Evolutionary conservation across 2,888 invertebrate species (phyloP), one percentile per base, ranked within the genome.

Genomic region (Beris morrisii): DNA sequence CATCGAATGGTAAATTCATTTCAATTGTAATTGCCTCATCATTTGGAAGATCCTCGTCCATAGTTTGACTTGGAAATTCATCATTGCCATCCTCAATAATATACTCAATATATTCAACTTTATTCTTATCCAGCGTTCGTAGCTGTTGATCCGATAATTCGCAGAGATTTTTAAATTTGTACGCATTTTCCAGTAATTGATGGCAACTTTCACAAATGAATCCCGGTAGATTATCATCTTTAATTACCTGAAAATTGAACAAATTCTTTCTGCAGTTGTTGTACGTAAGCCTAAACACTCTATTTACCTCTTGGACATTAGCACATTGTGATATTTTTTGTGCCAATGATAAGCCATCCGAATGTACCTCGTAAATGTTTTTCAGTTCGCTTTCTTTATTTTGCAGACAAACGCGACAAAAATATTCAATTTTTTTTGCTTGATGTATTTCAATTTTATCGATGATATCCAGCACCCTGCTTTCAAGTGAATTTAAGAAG

Each of bases 181-280:
- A 69, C 0, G 71, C 70, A 57, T 54, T 66, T 59, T 71, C 70
- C 4, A 71, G 9, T 31, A 71, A 52, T 30, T 61, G 52, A n/a
- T 67, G 57, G 32, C 71, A 71, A 50, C 6, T 59, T 53, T 64
- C 64, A 44, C 71, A 71, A 45, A 71, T 69, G 38, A 58, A 64
- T 53, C 69, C 68, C 1, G 71, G 69, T 12, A 68, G 63, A 15
- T 66, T 68, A 65, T 71, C 71, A 11, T 71, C 67, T 46, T 65
- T 66, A 11, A 7, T n/a, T 11, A 64, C 55, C 61, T 67, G 11
- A 6, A 32, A 38, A 7, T 38, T 38, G 7, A 38, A 38, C 38
- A 38, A 22, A 7, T 30, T 46, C 5, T 38, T 38, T 38, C 38
- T 38, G 38, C 38, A 46, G 11, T 7, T 4, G 13, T 13, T 4